Evolutionary conservation across 2,888 invertebrate species (phyloP).

Genomic region (Eulithis prunata): DNA sequence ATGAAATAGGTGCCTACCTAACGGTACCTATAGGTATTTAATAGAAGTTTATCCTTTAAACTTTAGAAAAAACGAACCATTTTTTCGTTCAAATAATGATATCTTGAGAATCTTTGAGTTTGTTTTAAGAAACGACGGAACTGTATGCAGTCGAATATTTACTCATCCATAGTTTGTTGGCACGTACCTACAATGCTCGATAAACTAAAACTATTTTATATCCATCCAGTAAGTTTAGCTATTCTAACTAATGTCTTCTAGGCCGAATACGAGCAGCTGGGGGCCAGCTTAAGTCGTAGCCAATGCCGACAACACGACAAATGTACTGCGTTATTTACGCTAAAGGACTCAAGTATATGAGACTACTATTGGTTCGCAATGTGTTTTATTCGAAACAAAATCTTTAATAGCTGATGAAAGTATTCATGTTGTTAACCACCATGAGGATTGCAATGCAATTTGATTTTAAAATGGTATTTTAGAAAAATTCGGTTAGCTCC

Average conservation of each 20-base stretch:
- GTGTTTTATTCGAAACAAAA: background rate
- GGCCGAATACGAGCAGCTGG: constrained; percentile 34
- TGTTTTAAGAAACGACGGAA: too few relatives aligned
- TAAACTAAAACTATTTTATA: constrained; percentile 22
- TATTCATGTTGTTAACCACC: too few relatives aligned
- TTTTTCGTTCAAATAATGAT: too few relatives aligned
- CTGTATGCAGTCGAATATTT: constrained; percentile 2
- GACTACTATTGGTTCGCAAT: constrained; percentile 4
- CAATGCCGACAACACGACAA: constrained; percentile 44
- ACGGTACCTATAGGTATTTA: too few relatives aligned
- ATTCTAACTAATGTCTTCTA: constrained; percentile 39
- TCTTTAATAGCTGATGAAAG: background rate
- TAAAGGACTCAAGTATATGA: constrained; percentile 7
- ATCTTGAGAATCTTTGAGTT: too few relatives aligned
- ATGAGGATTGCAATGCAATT: background rate
- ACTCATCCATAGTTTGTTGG: constrained; percentile 3
- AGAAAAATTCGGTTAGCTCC: background rate
- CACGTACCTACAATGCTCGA: constrained; percentile 4
- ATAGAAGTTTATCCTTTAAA: too few relatives aligned
- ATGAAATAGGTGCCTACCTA: too few relatives aligned
- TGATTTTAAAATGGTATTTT: background rate
- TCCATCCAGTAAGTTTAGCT: constrained; percentile 21
- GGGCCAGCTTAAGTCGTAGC: constrained; percentile 41
- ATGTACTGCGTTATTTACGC: constrained; percentile 48
- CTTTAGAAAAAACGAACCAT: too few relatives aligned